Conservation (phyloP, 2,113 vertebrate genomes). For the Lepus timidus region DNA sequence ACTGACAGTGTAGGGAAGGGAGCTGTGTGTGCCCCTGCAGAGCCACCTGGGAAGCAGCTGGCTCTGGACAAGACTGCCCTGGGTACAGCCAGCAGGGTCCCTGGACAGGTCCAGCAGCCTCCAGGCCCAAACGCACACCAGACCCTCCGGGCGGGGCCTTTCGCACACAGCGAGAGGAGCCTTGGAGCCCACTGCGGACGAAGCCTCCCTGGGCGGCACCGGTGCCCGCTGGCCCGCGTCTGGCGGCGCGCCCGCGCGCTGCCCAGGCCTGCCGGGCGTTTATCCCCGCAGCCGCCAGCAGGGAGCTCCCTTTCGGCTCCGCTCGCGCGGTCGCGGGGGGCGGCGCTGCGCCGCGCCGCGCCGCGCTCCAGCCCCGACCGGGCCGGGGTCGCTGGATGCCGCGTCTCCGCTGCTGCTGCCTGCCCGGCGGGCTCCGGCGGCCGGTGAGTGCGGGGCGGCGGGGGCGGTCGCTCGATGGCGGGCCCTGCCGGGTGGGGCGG, state of each 20-base stretch:
- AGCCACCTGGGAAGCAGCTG: slow-evolving; percentile 4
- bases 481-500: slow-evolving; percentile 27
- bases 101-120: not conserved
- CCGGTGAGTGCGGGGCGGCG: slow-evolving; percentile 72
- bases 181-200: not conserved
- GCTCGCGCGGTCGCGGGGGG: slow-evolving; percentile 59
- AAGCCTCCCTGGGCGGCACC: not conserved
- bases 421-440: slow-evolving; percentile 79
- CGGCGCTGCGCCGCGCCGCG: slow-evolving; percentile 75
- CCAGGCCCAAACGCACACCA: not conserved
- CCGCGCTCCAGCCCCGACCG: slow-evolving; percentile 74
- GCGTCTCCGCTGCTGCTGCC: slow-evolving; percentile 73
- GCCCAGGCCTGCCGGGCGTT: slow-evolving; percentile 50
- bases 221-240: slow-evolving; percentile 28
- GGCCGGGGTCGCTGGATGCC: slow-evolving; percentile 80
- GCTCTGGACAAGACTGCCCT: not conserved
- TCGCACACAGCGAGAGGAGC: not conserved
- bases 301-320: slow-evolving; percentile 71
- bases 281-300: slow-evolving; percentile 75
- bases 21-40: not conserved
- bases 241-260: slow-evolving; percentile 45
- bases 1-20: not conserved
- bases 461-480: not conserved
- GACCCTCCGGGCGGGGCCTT: not conserved
- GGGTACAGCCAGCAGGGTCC: not conserved